Percentiles rank a stretch among this genome's conserved stretches.
phyloP scores from a whole-genome alignment of 2,888 invertebrate species.

The Empis livida region DNA sequence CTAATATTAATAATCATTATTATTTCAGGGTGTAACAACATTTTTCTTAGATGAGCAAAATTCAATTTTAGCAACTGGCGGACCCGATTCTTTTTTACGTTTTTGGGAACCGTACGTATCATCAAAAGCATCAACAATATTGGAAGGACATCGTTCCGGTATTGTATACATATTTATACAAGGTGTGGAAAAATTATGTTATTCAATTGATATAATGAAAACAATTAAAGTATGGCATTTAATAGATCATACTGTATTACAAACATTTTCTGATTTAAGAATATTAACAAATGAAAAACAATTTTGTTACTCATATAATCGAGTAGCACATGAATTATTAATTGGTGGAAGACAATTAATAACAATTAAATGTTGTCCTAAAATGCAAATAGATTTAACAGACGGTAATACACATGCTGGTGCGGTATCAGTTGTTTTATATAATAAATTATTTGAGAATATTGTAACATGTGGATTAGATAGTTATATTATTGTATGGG shows the following conservation, averaged over 20 bases:
- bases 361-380: slow-evolving; percentile 48
- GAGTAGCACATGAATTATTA: slow-evolving; percentile 49
- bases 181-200: slow-evolving; percentile 50
- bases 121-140: slow-evolving; percentile 44
- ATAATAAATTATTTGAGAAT: slow-evolving; percentile 60
- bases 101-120: slow-evolving; percentile 75
- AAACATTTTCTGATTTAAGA: slow-evolving; percentile 55
- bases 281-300: slow-evolving; percentile 48
- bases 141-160: slow-evolving; percentile 58
- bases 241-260: slow-evolving; percentile 46
- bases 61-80: slow-evolving; percentile 53
- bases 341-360: slow-evolving; percentile 54
- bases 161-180: slow-evolving; percentile 55
- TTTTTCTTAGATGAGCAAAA: slow-evolving; percentile 47
- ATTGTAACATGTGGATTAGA: slow-evolving; percentile 67
- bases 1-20: too few relatives aligned
- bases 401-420: slow-evolving; percentile 61
- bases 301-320: slow-evolving; percentile 50
- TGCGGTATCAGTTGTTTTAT: slow-evolving; percentile 57
- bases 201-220: slow-evolving; percentile 59
- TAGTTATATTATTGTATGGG: slow-evolving; percentile 72
- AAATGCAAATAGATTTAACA: slow-evolving; percentile 51
- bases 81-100: slow-evolving; percentile 60
- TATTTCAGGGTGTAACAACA: slow-evolving; percentile 37
- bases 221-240: slow-evolving; percentile 67